Conservation (phyloP, 2,888 invertebrate species). For the Pseudanteris insignis region DNA sequence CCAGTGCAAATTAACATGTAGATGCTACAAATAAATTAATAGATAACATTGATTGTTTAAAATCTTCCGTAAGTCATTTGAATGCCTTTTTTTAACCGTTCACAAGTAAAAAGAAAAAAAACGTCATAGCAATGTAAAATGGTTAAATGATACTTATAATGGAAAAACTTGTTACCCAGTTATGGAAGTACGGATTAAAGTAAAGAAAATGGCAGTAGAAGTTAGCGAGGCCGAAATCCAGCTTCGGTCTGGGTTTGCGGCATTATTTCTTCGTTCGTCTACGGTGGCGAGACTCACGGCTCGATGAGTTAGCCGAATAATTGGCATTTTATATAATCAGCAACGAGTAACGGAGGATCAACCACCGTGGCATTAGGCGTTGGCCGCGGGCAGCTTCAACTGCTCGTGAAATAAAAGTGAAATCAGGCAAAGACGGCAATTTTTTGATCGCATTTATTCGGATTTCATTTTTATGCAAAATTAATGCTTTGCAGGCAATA, state of each 20-base stretch:
- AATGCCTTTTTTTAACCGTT: too few relatives aligned
- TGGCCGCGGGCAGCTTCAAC: slow-evolving; percentile 8
- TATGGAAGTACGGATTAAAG: slow-evolving; percentile 35
- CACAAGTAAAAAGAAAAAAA: too few relatives aligned
- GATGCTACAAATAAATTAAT: too few relatives aligned
- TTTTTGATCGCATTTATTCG: slow-evolving; percentile 19
- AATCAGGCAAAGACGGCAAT: slow-evolving; percentile 29
- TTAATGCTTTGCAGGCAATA: slow-evolving; percentile 6
- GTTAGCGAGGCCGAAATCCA: slow-evolving; percentile 16
- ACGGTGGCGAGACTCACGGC: slow-evolving; percentile 12
- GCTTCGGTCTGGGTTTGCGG: slow-evolving; percentile 23
- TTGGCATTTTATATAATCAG: slow-evolving; percentile 33
- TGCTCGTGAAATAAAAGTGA: slow-evolving; percentile 7
- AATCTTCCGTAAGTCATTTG: too few relatives aligned
- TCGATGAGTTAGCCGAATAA: slow-evolving; percentile 29
- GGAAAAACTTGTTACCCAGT: slow-evolving; percentile 41
- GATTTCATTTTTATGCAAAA: slow-evolving; percentile 25
- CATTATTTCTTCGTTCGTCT: slow-evolving; percentile 26
- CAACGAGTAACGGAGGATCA: slow-evolving; percentile 31
- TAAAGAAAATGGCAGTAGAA: slow-evolving; percentile 26
- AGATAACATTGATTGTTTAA: too few relatives aligned
- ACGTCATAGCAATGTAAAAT: slow-evolving; percentile 24
- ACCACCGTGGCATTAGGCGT: slow-evolving; percentile 6
- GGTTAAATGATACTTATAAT: slow-evolving; percentile 44
- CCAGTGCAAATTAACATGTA: too few relatives aligned